phyloP scores from a whole-genome alignment of 2,888 invertebrate species.

The Habrosyne pyritoides region DNA sequence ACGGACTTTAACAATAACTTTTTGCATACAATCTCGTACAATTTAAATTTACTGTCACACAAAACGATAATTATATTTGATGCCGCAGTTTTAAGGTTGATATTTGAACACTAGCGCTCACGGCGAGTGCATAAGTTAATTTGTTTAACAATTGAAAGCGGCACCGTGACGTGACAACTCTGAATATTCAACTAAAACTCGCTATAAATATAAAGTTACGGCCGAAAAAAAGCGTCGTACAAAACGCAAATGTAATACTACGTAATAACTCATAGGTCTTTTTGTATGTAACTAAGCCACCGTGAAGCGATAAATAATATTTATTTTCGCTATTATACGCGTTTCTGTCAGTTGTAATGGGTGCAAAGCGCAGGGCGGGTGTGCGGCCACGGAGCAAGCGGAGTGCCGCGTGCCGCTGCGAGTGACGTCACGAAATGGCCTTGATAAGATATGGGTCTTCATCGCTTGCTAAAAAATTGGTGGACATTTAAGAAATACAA shows the following conservation, averaged over 20 bases:
- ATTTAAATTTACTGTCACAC: background rate
- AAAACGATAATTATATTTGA: constrained; percentile 2
- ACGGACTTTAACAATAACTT: constrained; percentile 1
- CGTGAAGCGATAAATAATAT: constrained; percentile 83
- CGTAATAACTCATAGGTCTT: constrained; percentile 80
- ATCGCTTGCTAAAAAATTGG: too few species aligned
- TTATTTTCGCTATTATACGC: constrained; percentile 83
- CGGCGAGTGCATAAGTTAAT: constrained; percentile 36
- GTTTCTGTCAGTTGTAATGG: constrained; percentile 82
- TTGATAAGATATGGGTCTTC: too few species aligned
- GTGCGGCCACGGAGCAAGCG: constrained; percentile 39
- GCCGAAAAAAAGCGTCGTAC: constrained; percentile 73
- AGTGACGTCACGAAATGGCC: background rate
- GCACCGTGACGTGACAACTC: constrained; percentile 73
- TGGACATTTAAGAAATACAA: too few species aligned
- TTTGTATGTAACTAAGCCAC: constrained; percentile 81
- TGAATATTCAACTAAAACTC: constrained; percentile 78
- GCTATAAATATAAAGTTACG: constrained; percentile 81
- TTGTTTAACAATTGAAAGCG: constrained; percentile 57
- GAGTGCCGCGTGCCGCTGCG: constrained; percentile 6
- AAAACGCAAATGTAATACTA: constrained; percentile 79
- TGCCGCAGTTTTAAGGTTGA: constrained; percentile 26
- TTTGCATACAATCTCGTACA: background rate
- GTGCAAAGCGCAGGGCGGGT: constrained; percentile 64
- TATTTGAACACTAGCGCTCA: constrained; percentile 21